Conservation (phyloP, 2,888 invertebrate genomes). For the Malacosoma neustria region DNA sequence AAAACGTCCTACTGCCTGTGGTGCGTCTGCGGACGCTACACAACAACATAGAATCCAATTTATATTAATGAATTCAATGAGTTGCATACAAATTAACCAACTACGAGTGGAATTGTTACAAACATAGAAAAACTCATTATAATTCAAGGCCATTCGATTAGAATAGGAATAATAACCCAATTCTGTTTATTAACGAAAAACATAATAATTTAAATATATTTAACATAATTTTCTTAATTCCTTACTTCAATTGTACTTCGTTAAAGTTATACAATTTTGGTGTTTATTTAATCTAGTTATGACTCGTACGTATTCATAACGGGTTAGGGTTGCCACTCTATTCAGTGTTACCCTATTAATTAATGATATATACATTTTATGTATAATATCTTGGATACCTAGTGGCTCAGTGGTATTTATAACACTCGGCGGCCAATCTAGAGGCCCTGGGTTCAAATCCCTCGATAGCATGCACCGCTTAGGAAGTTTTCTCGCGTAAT, state of each 20-base stretch:
- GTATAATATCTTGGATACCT: no score
- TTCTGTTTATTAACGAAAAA: background rate
- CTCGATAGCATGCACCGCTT: no score
- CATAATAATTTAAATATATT: no score
- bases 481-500: no score
- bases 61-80: background rate
- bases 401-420: no score
- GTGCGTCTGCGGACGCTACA: no score
- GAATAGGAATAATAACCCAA: background rate
- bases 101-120: background rate
- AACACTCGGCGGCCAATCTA: no score
- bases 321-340: background rate
- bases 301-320: background rate
- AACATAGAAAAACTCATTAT: background rate
- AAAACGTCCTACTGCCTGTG: no score
- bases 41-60: background rate
- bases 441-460: no score
- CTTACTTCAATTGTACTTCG: background rate
- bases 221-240: background rate
- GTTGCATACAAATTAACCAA: background rate
- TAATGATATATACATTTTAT: no score
- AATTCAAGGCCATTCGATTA: background rate
- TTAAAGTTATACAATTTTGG: background rate
- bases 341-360: no score
- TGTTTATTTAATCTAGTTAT: background rate